Percentiles rank a stretch among this genome's conserved stretches.
These are phyloP conservation scores for Aporophyla lueneburgensis DNA, from an alignment of 2,888 invertebrate species.

Conservation along the genomic window DNA sequence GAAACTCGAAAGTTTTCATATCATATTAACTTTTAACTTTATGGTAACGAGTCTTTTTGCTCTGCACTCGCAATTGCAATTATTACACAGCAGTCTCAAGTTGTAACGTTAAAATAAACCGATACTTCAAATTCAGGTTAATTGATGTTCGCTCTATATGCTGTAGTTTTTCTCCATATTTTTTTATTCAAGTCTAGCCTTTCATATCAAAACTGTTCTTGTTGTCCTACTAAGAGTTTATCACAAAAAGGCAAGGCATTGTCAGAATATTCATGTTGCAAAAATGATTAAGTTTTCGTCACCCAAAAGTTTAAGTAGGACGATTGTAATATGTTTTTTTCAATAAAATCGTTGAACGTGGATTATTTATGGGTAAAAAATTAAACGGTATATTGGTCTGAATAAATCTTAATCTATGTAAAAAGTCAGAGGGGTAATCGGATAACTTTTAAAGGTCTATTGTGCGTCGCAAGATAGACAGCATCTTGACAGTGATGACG, in stretches of 20 bases:
- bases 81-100: background rate
- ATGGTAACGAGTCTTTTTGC: background rate
- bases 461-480: conserved; percentile 1
- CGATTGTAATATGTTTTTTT: conserved; percentile 42
- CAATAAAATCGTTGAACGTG: conserved; percentile 31
- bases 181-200: conserved; percentile 9
- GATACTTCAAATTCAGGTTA: conserved; percentile 33
- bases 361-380: conserved; percentile 42
- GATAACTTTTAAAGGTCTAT: conserved; percentile 20
- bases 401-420: conserved; percentile 46
- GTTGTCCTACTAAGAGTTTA: conserved; percentile 14
- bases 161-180: conserved; percentile 28
- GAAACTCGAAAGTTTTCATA: background rate
- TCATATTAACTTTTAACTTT: background rate
- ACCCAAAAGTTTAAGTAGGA: conserved; percentile 27
- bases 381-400: conserved; percentile 30
- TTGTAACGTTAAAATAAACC: background rate
- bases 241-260: conserved; percentile 39
- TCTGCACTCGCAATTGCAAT: background rate
- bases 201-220: conserved; percentile 20
- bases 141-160: conserved; percentile 6
- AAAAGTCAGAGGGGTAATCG: conserved; percentile 34
- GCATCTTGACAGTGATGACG: background rate
- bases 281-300: conserved; percentile 47
- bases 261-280: conserved; percentile 30